phyloP scores from a whole-genome alignment of 1,140 invertebrate genomes.

The Heliconius melpomene region DNA sequence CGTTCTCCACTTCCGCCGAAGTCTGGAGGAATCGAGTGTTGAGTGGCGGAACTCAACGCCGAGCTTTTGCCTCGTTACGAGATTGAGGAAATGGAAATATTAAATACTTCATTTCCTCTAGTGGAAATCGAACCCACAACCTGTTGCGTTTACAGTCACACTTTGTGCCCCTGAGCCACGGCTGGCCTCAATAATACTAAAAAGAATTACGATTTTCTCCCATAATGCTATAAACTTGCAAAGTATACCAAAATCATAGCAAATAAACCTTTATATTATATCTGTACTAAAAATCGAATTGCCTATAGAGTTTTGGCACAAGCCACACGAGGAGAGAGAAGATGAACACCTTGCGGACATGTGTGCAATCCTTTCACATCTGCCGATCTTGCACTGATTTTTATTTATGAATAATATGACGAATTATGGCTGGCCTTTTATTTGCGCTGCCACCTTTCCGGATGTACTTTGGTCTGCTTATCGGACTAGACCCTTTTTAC shows the following conservation, averaged over 20 bases:
- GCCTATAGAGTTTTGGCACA: constrained; percentile 64
- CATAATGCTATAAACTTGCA: neutral
- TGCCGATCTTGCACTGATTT: constrained; percentile 78
- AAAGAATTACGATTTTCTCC: neutral
- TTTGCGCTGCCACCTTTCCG: constrained; percentile 74
- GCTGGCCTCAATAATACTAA: neutral
- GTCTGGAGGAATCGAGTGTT: too few relatives aligned
- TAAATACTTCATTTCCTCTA: too few relatives aligned
- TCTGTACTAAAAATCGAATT: neutral
- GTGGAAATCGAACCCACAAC: too few relatives aligned
- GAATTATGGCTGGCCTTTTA: constrained; percentile 73
- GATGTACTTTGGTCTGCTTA: constrained; percentile 59
- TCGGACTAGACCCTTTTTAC: too few relatives aligned
- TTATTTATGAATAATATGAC: constrained; percentile 81
- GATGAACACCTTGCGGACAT: constrained; percentile 70
- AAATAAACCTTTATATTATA: neutral
- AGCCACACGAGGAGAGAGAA: constrained; percentile 53
- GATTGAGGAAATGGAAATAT: too few relatives aligned
- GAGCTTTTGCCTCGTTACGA: too few relatives aligned
- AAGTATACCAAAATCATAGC: neutral
- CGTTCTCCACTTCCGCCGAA: too few relatives aligned
- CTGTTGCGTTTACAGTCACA: too few relatives aligned
- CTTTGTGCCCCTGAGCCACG: too few relatives aligned
- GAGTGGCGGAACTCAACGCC: too few relatives aligned
- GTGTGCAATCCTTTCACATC: constrained; percentile 80